Base-by-base conservation (phyloP, 2,113 vertebrate genomes). In the Notiomystis cincta region DNA sequence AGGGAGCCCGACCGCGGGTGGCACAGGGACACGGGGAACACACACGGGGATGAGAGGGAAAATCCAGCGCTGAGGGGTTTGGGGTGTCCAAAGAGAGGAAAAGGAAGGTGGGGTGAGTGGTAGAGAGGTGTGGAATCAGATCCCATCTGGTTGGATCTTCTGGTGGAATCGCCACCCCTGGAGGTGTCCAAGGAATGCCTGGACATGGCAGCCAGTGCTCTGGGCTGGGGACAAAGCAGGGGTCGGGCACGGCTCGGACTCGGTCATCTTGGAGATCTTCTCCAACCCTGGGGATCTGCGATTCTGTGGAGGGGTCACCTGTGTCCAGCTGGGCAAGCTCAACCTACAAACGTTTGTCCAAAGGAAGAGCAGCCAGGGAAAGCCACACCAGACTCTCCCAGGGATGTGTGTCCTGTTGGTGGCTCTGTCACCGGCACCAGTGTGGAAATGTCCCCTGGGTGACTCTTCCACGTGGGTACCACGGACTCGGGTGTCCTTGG, bases 341-440 rank as follows among this genome's bases (percentile, higher is more conserved):
- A 69, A 0, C 19, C 30, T 6, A 15, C n/a, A 23, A 11, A 53
- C 0, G 0, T 2, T 4, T 48, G 7, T 20, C 37, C 28, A 16
- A 37, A 16, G 37, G 37, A 47, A 25, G 30, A 38, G 37, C 28
- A 50, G 37, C 89, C 30, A 38, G 15, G 27, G 62, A 38, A 19
- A 57, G 23, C 7, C 5, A 0, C 44, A 4, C 8, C 3, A 0
- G 51, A 3, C 20, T 35, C 62, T 28, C n/a, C 64, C 58, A 33
- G 48, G 22, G 42, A 45, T 1, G 6, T 0, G 3, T 15, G 60
- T 4, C 25, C 56, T 2, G 0, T 23, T 4, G 20, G 31, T 3
- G 3, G 54, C 56, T 70, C 50, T 35, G 54, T 22, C 79, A 30
- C 45, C 19, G 30, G 25, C 3, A 0, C 0, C n/a, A n/a, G n/a